Percentiles rank a stretch among this genome's conserved stretches.
Conservation (phyloP, 2,797 vertebrate genomes). For the Tamandua tetradactyla region DNA sequence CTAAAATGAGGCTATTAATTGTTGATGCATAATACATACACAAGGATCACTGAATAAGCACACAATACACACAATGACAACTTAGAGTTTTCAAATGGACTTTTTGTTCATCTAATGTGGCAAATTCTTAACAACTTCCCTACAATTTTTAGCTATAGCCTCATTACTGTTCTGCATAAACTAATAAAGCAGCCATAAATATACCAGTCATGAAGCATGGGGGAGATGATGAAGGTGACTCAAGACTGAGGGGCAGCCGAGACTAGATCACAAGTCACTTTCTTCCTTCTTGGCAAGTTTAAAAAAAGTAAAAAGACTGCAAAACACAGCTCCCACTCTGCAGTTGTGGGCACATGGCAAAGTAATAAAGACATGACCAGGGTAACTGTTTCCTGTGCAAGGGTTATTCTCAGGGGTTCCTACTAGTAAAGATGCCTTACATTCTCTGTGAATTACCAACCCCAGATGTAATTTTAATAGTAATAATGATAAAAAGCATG, state of each 20-base stretch:
- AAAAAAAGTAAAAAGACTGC: background rate
- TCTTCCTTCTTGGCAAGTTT: background rate
- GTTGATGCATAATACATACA: background rate
- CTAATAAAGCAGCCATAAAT: conserved; percentile 46
- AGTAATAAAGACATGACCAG: background rate
- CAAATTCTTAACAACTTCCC: conserved; percentile 47
- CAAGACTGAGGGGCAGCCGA: conserved; percentile 16
- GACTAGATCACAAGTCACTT: background rate
- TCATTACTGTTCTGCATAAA: conserved; percentile 67
- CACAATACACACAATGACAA: conserved; percentile 53
- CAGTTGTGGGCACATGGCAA: background rate
- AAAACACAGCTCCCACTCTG: background rate
- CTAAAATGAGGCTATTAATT: conserved; percentile 49
- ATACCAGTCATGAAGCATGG: background rate
- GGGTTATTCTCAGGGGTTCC: background rate
- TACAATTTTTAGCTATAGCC: conserved; percentile 53
- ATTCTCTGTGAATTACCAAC: background rate
- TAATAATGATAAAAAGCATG: background rate
- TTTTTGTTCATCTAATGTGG: conserved; percentile 54
- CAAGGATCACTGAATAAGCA: conserved; percentile 52
- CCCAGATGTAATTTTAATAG: background rate
- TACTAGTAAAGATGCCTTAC: background rate
- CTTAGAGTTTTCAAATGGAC: conserved; percentile 63
- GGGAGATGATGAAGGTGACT: conserved; percentile 35
- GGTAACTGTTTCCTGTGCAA: background rate